Conservation (phyloP, 2,888 invertebrate genomes). For the Coleophora deauratella region DNA sequence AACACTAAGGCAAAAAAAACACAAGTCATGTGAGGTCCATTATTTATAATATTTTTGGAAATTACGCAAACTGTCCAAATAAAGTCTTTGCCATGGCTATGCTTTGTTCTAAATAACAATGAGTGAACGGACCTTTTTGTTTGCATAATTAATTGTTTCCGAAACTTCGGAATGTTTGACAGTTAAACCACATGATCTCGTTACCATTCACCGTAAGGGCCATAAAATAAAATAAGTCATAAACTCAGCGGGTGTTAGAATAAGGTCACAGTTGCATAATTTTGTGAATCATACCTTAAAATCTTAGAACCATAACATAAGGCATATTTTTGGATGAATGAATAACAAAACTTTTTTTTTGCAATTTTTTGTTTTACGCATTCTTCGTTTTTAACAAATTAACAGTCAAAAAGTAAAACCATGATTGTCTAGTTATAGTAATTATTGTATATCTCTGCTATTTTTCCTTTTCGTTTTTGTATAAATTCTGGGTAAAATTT, state of each 20-base stretch:
- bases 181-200: constrained; percentile 40
- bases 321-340: background rate
- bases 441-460: constrained; percentile 33
- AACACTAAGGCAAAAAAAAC: background rate
- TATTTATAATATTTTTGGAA: constrained; percentile 46
- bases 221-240: constrained; percentile 31
- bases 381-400: constrained; percentile 47
- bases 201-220: constrained; percentile 47
- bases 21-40: constrained; percentile 26
- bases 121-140: constrained; percentile 42
- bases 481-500: constrained; percentile 21
- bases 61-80: constrained; percentile 72
- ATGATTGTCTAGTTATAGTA: no score
- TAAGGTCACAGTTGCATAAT: constrained; percentile 23
- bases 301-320: no score
- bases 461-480: constrained; percentile 41
- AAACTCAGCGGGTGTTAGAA: constrained; percentile 40
- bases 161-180: constrained; percentile 46
- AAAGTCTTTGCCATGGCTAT: constrained; percentile 31
- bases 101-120: constrained; percentile 56
- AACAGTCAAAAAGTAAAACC: no score
- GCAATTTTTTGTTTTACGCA: constrained; percentile 40
- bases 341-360: background rate
- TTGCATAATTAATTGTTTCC: constrained; percentile 63
- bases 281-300: background rate